phyloP scores from a whole-genome alignment of 2,113 vertebrate species.

The Sardina pilchardus region DNA sequence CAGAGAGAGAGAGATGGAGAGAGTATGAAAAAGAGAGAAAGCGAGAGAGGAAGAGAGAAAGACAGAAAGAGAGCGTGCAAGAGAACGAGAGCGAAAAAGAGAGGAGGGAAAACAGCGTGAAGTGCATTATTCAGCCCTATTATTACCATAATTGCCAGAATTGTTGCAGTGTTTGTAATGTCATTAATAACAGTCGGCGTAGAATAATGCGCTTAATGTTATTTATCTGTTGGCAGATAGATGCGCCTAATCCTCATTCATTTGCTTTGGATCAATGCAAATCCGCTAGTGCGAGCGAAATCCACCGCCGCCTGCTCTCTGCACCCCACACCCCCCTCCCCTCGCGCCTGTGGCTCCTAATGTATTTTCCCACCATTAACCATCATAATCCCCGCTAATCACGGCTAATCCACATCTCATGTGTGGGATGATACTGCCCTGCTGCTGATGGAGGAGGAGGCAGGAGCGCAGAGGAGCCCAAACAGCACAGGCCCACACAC shows the following conservation, averaged over 20 bases:
- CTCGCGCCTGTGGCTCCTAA: constrained; percentile 68
- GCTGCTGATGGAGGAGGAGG: constrained; percentile 62
- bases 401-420: constrained; percentile 79
- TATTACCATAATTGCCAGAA: constrained; percentile 75
- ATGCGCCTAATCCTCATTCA: constrained; percentile 81
- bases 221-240: constrained; percentile 81
- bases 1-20: constrained; percentile 17
- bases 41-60: background rate
- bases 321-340: too few relatives aligned
- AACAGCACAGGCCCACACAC: constrained; percentile 5
- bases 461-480: constrained; percentile 47
- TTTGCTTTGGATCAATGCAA: constrained; percentile 82
- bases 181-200: constrained; percentile 75
- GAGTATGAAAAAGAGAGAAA: background rate
- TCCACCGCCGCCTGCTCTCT: constrained; percentile 47
- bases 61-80: background rate
- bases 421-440: constrained; percentile 71
- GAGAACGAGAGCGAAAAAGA: constrained; percentile 33
- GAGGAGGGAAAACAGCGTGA: constrained; percentile 49
- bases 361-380: constrained; percentile 82
- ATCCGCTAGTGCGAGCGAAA: constrained; percentile 73
- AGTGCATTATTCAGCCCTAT: constrained; percentile 68
- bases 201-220: constrained; percentile 79
- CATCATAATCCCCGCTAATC: constrained; percentile 81
- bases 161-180: constrained; percentile 73